These are phyloP conservation scores for Epinephelus malabaricus DNA, from an alignment of 2,797 vertebrate species.

Conservation along the genomic window DNA sequence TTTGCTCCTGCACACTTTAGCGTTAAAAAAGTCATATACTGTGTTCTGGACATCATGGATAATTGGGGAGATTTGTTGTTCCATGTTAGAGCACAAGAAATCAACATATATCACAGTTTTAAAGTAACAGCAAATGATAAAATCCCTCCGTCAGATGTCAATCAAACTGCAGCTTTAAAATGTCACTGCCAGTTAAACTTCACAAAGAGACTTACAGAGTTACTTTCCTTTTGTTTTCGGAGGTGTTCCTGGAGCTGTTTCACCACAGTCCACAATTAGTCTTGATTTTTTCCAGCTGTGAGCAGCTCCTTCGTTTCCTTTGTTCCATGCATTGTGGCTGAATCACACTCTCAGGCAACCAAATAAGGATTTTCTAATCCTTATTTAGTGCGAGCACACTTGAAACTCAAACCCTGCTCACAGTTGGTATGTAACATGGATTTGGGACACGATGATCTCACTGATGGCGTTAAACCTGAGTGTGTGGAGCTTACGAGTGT, in stretches of 20 bases:
- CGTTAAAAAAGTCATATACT: background rate
- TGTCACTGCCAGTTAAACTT: background rate
- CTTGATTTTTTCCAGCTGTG: background rate
- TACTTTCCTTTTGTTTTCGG: background rate
- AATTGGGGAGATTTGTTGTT: background rate
- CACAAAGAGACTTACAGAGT: background rate
- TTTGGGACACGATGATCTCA: too few species aligned
- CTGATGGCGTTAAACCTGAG: too few species aligned
- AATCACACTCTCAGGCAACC: background rate
- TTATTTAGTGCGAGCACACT: background rate
- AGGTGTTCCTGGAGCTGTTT: background rate
- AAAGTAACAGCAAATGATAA: background rate
- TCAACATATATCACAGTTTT: background rate
- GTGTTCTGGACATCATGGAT: background rate
- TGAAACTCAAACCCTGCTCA: too few species aligned
- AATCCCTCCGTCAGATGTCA: background rate
- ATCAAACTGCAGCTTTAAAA: background rate
- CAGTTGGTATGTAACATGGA: too few species aligned
- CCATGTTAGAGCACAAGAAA: background rate
- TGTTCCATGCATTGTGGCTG: background rate
- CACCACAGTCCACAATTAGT: background rate
- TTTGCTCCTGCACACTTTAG: background rate
- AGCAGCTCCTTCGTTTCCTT: background rate
- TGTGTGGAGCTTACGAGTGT: background rate
- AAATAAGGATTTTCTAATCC: conserved; percentile 3